Evolutionary conservation across 2,113 vertebrate genomes (phyloP).

Genomic region (Oncorhynchus gorbuscha): DNA sequence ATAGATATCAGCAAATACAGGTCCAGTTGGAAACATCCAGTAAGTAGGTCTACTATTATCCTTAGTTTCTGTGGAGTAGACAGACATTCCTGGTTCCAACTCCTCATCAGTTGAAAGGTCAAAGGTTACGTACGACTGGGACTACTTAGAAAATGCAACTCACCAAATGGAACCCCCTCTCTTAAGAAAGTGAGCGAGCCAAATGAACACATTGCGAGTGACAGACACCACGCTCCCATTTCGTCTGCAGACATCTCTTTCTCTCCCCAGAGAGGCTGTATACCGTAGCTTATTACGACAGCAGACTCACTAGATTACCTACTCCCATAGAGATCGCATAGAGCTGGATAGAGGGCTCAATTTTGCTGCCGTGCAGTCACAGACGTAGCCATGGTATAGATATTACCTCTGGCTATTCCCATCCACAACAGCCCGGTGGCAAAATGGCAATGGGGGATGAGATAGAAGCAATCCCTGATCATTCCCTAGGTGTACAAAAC

Average conservation of each 20-base stretch:
- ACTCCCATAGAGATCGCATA: neutral
- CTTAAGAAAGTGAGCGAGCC: constrained; percentile 7
- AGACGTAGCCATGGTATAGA: too few relatives aligned
- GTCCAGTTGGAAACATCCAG: constrained; percentile 62
- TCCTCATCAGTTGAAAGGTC: constrained; percentile 26
- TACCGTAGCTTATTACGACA: neutral
- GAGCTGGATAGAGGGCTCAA: too few relatives aligned
- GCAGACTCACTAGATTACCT: constrained; percentile 23
- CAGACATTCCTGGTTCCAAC: constrained; percentile 39
- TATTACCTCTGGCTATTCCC: constrained; percentile 9
- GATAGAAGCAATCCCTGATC: constrained; percentile 53
- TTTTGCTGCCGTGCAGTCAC: too few relatives aligned
- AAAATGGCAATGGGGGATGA: neutral
- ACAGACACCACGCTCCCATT: constrained; percentile 11
- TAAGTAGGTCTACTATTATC: constrained; percentile 14
- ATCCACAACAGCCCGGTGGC: constrained; percentile 28
- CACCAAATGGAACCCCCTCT: neutral
- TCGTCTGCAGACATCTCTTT: constrained; percentile 53
- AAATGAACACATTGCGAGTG: constrained; percentile 31
- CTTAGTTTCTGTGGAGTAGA: constrained; percentile 29
- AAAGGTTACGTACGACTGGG: constrained; percentile 24
- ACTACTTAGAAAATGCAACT: constrained; percentile 41
- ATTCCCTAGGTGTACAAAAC: constrained; percentile 44
- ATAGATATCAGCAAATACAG: constrained; percentile 68
- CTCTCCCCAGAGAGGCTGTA: neutral